phyloP scores from a whole-genome alignment of 2,797 vertebrate species.

The Dromococcyx pavoninus region DNA sequence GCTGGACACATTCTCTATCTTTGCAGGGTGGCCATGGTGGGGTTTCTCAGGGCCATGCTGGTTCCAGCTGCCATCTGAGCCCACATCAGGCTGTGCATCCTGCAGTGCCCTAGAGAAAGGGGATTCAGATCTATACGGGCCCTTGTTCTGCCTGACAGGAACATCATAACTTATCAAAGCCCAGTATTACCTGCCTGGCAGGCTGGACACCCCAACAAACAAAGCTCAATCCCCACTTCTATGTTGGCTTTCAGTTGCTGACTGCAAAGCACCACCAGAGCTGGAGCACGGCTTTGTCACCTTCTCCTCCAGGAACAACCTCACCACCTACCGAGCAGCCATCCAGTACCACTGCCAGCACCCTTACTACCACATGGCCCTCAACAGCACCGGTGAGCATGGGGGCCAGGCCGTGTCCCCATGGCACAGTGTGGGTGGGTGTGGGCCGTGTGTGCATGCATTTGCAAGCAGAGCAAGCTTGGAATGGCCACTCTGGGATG shows the following conservation, averaged over 20 bases:
- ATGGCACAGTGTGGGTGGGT: neutral
- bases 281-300: conserved; percentile 80
- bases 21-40: neutral
- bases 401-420: neutral
- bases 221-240: conserved; percentile 4
- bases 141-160: neutral
- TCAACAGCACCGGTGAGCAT: conserved; percentile 80
- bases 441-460: rapidly evolving
- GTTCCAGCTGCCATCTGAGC: neutral
- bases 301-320: conserved; percentile 83
- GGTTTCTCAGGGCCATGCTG: neutral
- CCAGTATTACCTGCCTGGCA: neutral
- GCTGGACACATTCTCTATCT: rapidly evolving
- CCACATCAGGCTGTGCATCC: neutral
- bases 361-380: conserved; percentile 75
- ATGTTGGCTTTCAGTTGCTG: conserved; percentile 81
- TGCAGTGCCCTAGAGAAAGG: neutral
- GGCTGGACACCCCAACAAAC: neutral
- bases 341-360: conserved; percentile 84
- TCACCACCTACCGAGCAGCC: conserved; percentile 83
- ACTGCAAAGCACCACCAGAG: conserved; percentile 83
- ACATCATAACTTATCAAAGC: neutral
- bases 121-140: neutral
- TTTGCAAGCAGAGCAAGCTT: neutral
- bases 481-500: neutral